Base-by-base conservation (phyloP, 2,113 vertebrate genomes). In the Ceyx melanurus region DNA sequence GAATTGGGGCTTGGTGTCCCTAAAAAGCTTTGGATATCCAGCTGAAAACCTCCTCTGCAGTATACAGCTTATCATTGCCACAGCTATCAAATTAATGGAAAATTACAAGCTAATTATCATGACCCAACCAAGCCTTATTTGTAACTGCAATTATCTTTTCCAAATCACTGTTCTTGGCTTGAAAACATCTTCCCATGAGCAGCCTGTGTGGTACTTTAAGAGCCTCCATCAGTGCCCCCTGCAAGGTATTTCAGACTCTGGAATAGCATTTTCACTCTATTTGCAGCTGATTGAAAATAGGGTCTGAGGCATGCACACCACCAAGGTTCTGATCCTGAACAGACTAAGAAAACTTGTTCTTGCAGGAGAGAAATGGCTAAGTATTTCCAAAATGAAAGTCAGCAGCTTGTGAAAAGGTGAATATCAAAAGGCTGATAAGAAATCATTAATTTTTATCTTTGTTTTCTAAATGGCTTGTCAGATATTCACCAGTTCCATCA, bases 21-120 rank as follows among this genome's bases (percentile, higher is more conserved):
- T 37, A 56, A 58, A 84, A 94, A 75, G n/a, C 54, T 65, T 19
- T 45, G 64, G 26, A 66, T 80, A 65, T 88, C 46, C 77, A 88
- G 60, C 21, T 76, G 33, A 54, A 92, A 88, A 80, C 61, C 72
- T 61, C 46, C 57, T 75, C 64, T 64, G 64, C 42, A 25, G 37
- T 21, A 46, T 4, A 17, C 33, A 89, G 20, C 23, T 82, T 53
- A 82, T 0, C 65, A 72, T 13, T 65, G 64, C 68, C 64, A 88
- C 35, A 29, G 61, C 42, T 73, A 82, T 7, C 40, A 91, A 85
- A 68, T 51, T 31, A 68, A 28, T 61, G 45, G 51, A 82, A 92
- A 86, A 83, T 19, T 70, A 74, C 76, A 18, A 83, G 54, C 75
- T 68, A 72, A 72, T 37, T 58, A 31, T 58, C 22, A 23, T 51